Conservation (phyloP, 2,888 invertebrate species). For the Ormyrus rosae region DNA sequence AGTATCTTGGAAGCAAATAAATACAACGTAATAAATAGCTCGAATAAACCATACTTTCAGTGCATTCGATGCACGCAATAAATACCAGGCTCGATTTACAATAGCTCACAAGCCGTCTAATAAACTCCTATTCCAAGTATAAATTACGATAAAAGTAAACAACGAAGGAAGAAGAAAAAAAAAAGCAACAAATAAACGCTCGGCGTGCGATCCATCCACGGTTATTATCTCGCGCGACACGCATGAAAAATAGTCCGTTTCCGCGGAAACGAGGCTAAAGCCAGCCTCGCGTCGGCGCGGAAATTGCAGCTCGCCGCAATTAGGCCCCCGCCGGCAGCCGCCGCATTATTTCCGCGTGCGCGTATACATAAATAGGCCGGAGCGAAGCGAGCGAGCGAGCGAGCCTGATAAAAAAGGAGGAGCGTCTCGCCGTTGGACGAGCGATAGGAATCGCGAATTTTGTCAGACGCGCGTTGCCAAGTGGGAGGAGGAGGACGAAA, state of each 20-base stretch:
- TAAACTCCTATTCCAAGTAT: too few relatives aligned
- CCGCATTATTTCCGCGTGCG: constrained; percentile 8
- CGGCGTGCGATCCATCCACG: too few relatives aligned
- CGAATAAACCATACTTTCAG: too few relatives aligned
- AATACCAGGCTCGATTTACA: too few relatives aligned
- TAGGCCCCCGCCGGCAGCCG: background rate
- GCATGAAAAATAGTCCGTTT: background rate
- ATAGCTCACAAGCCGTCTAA: too few relatives aligned
- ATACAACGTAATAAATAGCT: too few relatives aligned
- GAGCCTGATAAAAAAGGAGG: background rate
- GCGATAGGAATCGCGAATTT: background rate
- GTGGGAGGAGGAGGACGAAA: too few relatives aligned
- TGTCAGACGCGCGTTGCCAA: too few relatives aligned
- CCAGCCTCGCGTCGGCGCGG: constrained; percentile 8
- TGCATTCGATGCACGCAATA: too few relatives aligned
- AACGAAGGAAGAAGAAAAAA: background rate
- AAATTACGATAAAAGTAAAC: background rate
- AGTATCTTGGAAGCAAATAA: too few relatives aligned
- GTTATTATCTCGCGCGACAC: too few relatives aligned
- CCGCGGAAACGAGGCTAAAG: constrained; percentile 7
- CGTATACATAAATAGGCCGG: background rate
- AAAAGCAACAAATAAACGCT: background rate
- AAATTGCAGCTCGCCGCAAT: constrained; percentile 39
- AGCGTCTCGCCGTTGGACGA: background rate
- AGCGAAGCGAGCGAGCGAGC: background rate